Percentiles rank a stretch among this genome's conserved stretches.
phyloP scores from a whole-genome alignment of 2,113 vertebrate species.

The Calidris pugnax region DNA sequence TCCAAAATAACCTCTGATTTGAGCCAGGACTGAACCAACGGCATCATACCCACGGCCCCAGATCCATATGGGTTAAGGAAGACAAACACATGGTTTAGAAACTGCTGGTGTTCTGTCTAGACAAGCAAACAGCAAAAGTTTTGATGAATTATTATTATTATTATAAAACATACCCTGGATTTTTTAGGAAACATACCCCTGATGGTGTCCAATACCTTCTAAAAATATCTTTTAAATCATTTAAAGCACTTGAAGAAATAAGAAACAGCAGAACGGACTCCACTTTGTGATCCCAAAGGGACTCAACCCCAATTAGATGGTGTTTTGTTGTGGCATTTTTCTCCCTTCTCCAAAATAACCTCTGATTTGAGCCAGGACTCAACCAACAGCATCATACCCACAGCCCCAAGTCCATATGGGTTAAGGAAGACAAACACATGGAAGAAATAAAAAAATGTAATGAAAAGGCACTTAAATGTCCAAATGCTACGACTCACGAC shows the following conservation, averaged over 20 bases:
- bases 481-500: background rate
- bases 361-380: background rate
- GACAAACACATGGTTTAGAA: too few species aligned
- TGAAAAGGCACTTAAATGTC: background rate
- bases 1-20: background rate
- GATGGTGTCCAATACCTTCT: background rate
- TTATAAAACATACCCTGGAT: background rate
- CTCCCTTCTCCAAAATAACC: background rate
- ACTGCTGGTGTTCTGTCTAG: background rate
- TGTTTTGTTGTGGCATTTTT: background rate
- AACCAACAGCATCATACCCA: background rate
- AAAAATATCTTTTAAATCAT: background rate
- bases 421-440: background rate
- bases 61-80: background rate
- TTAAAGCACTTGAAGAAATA: background rate
- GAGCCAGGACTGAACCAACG: background rate
- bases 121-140: too few species aligned
- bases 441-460: too few species aligned
- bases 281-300: background rate
- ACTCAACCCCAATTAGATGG: too few species aligned
- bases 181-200: background rate
- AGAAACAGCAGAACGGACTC: background rate
- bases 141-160: background rate
- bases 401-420: rapidly evolving
- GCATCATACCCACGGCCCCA: background rate